Base-by-base conservation (phyloP, 2,888 invertebrate genomes). In the Aleiodes testaceus region DNA sequence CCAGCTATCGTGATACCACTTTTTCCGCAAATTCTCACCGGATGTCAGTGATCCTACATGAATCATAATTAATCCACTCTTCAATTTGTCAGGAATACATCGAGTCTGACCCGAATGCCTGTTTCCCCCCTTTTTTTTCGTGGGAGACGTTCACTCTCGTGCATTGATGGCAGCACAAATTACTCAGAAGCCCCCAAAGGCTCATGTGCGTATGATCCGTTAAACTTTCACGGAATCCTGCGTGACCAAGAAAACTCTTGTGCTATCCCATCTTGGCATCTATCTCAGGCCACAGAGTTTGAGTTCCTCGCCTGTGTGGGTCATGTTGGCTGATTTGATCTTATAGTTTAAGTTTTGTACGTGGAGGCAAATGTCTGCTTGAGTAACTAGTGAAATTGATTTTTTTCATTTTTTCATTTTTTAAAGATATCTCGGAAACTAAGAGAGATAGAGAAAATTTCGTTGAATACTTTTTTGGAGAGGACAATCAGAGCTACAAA, bases 201-300 rank as follows among this genome's bases (percentile, higher is more conserved):
- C 53, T 30, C 3, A 42, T 63, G 63, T 63, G 63, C 45, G 63
- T 63, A 63, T 65, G 65, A 71, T 42, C 66, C 61, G 71, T 71
- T 71, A 61, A 66, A 71, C 71, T 71, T 71, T 66, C 69, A 52
- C 66, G 52, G 59, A 50, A 59, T 59, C 59, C 30, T 42, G 45
- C 53, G 30, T 67, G 66, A 70, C 12, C 65, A 22, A 63, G 14
- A 44, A 45, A 63, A 63, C 45, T 44, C 14, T 12, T 47, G 20
- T 45, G 14, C 69, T 75, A 75, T 75, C 73, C 22, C 22, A 50
- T 26, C 44, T 55, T 18, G 67, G 68, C 66, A 72, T 75, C 73
- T 72, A 72, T 72, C 72, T 65, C 61, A 73, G 53, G 50, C 67
- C 47, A 42, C 66, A 69, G 66, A 73, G 72, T 72, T 73, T 72